Conservation (phyloP, 2,113 vertebrate species). For the Smithornis capensis region DNA sequence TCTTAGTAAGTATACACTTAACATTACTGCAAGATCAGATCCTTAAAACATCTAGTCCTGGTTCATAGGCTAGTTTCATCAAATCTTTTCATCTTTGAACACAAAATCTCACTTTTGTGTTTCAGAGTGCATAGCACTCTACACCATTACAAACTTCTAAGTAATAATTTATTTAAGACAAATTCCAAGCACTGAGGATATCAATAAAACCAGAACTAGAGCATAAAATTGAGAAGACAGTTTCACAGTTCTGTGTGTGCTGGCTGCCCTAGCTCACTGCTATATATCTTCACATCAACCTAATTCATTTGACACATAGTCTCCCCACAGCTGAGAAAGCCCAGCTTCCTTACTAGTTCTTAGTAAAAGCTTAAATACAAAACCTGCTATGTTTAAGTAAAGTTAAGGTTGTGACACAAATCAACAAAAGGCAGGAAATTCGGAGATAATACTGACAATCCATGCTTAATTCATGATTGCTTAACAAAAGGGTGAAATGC, state of each 20-base stretch:
- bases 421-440: slow-evolving; percentile 47
- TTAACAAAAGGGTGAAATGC: not conserved
- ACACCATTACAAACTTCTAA: not conserved
- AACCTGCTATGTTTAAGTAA: not conserved
- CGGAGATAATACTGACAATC: not conserved
- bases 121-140: not conserved
- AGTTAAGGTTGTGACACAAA: slow-evolving; percentile 13
- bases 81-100: not conserved
- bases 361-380: slow-evolving; percentile 30
- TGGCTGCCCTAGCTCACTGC: not conserved
- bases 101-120: not conserved
- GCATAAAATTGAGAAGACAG: slow-evolving; percentile 63
- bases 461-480: slow-evolving; percentile 18
- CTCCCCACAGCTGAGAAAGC: slow-evolving; percentile 23
- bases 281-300: not conserved
- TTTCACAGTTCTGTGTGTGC: slow-evolving; percentile 39
- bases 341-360: slow-evolving; percentile 9
- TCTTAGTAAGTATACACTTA: not conserved
- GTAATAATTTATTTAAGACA: slow-evolving; percentile 37
- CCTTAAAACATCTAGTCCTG: not conserved
- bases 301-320: slow-evolving; percentile 64
- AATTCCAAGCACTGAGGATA: slow-evolving; percentile 20
- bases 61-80: not conserved
- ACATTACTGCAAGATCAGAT: not conserved
- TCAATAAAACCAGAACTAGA: slow-evolving; percentile 46